Base-by-base conservation (phyloP, 2,797 vertebrate species). In the Florisuga fusca region DNA sequence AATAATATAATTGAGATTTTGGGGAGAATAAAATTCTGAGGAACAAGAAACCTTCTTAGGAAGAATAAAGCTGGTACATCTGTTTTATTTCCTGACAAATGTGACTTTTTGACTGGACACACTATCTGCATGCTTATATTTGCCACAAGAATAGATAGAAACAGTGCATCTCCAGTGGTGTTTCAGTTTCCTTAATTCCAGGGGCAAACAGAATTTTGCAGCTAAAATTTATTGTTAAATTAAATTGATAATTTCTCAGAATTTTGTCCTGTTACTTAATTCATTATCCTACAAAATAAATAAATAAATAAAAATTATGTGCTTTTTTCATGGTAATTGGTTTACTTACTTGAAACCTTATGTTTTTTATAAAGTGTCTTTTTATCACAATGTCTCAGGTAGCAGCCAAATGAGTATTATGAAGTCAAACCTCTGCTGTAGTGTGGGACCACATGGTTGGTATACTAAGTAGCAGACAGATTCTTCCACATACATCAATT, bases 371-470 rank as follows among this genome's bases (percentile, higher is more conserved):
- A 41, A 75, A 68, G 2, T 6, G 12, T n/a, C 15, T 72, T 71
- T 72, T 69, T 51, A n/a, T 29, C 31, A 50, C 20, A 38, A 3
- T 21, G 5, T 23, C 45, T 69, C 45, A 26, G 19, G 22, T 19
- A 67, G 46, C 31, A 84, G 51, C 15, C 21, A 74, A 18, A 33
- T 25, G 21, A 74, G 4, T 21, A 19, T 8, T 83, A 26, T 5
- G 4, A 45, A 17, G 26, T 26, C 23, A 74, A 6, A 9, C 9
- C 9, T 62, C 41, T 77, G 16, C 12, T 10, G 4, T 31, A 55
- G 9, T 3, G 45, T 10, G n/a, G 53, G 15, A n/a, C 4, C 3
- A 29, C 18, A 23, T 0, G 1, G 14, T 4, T 53, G 41, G 64
- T 18, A 8, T 27, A 45, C 5, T 22, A 55, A 71, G 31, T 18